Percentiles rank a stretch among this genome's conserved stretches.
Conservation (phyloP, 2,888 invertebrate genomes). For the Cynaeus angustus region DNA sequence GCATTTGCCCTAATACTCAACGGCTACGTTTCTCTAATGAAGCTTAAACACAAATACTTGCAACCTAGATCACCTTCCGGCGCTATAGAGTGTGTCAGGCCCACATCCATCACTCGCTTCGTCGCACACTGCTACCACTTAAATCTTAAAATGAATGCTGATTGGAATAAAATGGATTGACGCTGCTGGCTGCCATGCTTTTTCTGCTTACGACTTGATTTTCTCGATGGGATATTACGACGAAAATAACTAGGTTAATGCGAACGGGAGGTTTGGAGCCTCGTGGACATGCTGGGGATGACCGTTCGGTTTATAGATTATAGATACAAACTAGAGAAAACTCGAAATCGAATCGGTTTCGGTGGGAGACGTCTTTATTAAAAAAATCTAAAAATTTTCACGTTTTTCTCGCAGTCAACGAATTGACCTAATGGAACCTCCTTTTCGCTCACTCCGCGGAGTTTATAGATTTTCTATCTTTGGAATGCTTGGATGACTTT, state of each 20-base stretch:
- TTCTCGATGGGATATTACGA: not conserved
- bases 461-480: not conserved
- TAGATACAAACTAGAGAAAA: too few species aligned
- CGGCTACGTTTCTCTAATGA: constrained; percentile 52
- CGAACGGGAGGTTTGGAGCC: not conserved
- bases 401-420: not conserved
- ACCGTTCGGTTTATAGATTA: not conserved
- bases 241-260: constrained; percentile 1
- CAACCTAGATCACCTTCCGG: constrained; percentile 16
- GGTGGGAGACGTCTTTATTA: too few species aligned
- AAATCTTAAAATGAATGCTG: constrained; percentile 4
- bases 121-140: constrained; percentile 7
- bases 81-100: not conserved
- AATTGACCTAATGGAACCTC: not conserved
- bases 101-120: constrained; percentile 27
- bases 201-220: not conserved
- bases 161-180: constrained; percentile 4
- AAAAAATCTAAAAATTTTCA: not conserved
- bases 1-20: constrained; percentile 53
- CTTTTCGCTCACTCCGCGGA: not conserved
- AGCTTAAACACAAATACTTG: constrained; percentile 47
- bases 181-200: not conserved
- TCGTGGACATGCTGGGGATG: not conserved
- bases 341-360: too few species aligned
- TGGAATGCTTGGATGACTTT: not conserved